Percentiles rank a stretch among this genome's conserved stretches.
Conservation (phyloP, 2,888 invertebrate species). For the Mesorhabditis belari region DNA sequence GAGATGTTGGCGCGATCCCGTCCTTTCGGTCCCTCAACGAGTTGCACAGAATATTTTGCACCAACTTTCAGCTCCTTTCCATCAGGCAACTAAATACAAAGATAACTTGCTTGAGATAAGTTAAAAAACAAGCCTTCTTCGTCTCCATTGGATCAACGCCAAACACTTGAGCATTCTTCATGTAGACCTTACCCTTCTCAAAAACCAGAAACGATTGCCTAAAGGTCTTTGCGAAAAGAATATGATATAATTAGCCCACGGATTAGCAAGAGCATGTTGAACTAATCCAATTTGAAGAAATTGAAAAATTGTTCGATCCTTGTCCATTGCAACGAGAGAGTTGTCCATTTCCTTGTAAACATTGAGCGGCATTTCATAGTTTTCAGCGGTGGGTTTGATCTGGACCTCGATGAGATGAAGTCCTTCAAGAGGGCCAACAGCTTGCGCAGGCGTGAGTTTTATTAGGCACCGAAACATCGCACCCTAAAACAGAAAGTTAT, state of each 20-base stretch:
- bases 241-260: background rate
- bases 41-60: background rate
- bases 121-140: too few relatives aligned
- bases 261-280: background rate
- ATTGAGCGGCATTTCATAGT: conserved; percentile 2
- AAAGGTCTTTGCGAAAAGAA: background rate
- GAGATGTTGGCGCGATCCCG: conserved; percentile 3
- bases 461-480: too few relatives aligned
- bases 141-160: too few relatives aligned
- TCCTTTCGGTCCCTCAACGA: conserved; percentile 12
- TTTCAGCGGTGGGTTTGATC: background rate
- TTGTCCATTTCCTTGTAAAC: background rate
- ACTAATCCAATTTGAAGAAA: background rate
- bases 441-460: too few relatives aligned
- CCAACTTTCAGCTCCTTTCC: conserved; percentile 3
- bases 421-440: too few relatives aligned
- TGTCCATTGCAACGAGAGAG: background rate
- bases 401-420: conserved; percentile 2
- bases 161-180: conserved; percentile 1
- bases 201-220: too few relatives aligned
- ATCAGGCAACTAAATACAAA: background rate
- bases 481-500: too few relatives aligned
- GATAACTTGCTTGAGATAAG: too few relatives aligned
- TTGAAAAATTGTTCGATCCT: conserved; percentile 1
- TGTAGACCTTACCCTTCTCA: background rate